Conservation (phyloP, 1,140 invertebrate genomes). For the Macrocentrus cingulum region DNA sequence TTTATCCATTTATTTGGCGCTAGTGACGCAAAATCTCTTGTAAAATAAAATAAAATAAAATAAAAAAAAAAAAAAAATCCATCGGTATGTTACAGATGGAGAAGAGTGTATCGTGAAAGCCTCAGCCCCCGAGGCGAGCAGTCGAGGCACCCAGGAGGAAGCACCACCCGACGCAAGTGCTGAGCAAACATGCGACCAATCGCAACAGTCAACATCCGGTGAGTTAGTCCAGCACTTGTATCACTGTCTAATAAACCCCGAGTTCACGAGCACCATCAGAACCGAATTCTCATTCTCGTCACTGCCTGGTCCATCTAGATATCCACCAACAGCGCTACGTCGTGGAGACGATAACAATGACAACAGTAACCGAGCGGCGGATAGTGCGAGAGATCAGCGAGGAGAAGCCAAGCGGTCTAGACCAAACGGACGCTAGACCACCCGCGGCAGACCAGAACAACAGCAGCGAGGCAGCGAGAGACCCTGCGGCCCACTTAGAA, state of each 20-base stretch:
- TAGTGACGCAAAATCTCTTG: too few relatives aligned
- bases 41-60: too few relatives aligned
- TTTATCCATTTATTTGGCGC: too few relatives aligned
- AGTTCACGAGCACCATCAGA: too few relatives aligned
- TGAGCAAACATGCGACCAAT: constrained; percentile 44
- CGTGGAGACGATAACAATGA: constrained; percentile 71
- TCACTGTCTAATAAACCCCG: too few relatives aligned
- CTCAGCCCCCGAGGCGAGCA: neutral
- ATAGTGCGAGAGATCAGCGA: constrained; percentile 62
- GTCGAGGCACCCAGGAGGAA: constrained; percentile 17
- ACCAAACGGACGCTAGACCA: neutral
- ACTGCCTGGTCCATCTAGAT: constrained; percentile 36
- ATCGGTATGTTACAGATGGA: neutral
- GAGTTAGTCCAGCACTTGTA: constrained; percentile 14
- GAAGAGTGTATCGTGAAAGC: neutral
- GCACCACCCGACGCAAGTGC: constrained; percentile 36
- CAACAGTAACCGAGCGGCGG: constrained; percentile 67
- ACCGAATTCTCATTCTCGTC: constrained; percentile 17
- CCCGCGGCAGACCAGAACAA: neutral
- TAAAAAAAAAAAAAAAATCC: too few relatives aligned
- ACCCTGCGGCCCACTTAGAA: constrained; percentile 1
- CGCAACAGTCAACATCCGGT: constrained; percentile 49
- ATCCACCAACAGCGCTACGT: constrained; percentile 64
- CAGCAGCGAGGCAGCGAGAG: neutral
- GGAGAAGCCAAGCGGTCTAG: constrained; percentile 27